Conservation (phyloP, 2,888 invertebrate genomes). For the Habroteleia sp. region DNA sequence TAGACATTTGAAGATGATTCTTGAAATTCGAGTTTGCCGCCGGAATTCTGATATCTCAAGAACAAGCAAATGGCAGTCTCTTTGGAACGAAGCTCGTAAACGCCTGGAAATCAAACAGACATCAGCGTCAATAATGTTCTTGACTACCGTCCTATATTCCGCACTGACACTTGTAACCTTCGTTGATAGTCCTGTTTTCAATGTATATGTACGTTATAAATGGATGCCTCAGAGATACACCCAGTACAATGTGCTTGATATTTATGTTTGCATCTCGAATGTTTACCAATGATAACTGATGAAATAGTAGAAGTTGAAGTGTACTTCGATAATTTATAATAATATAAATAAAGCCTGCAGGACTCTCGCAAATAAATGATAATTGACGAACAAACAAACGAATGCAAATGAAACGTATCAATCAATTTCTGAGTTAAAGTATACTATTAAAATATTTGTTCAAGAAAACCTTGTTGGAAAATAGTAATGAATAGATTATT, state of each 20-base stretch:
- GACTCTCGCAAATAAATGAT: background rate
- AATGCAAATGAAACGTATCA: no score
- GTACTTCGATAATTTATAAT: background rate
- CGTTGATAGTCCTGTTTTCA: slow-evolving; percentile 13
- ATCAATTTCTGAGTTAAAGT: no score
- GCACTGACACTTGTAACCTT: slow-evolving; percentile 10
- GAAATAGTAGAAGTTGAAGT: background rate
- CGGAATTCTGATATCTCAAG: slow-evolving; percentile 38
- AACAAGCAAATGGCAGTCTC: slow-evolving; percentile 44
- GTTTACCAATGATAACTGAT: slow-evolving; percentile 7
- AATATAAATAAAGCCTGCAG: no score
- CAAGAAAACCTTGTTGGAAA: no score
- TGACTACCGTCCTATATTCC: slow-evolving; percentile 7
- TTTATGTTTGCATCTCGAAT: background rate
- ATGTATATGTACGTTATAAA: slow-evolving; percentile 19
- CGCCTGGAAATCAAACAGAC: slow-evolving; percentile 54
- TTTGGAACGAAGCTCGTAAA: slow-evolving; percentile 42
- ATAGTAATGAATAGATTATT: no score
- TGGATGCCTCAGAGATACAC: background rate
- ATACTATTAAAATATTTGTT: no score
- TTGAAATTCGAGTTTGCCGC: slow-evolving; percentile 29
- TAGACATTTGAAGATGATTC: slow-evolving; percentile 39
- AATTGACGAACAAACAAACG: no score
- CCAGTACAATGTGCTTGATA: slow-evolving; percentile 11
- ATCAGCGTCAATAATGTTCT: slow-evolving; percentile 36